Conservation (phyloP, 2,113 vertebrate species). For the Hyaena hyaena region DNA sequence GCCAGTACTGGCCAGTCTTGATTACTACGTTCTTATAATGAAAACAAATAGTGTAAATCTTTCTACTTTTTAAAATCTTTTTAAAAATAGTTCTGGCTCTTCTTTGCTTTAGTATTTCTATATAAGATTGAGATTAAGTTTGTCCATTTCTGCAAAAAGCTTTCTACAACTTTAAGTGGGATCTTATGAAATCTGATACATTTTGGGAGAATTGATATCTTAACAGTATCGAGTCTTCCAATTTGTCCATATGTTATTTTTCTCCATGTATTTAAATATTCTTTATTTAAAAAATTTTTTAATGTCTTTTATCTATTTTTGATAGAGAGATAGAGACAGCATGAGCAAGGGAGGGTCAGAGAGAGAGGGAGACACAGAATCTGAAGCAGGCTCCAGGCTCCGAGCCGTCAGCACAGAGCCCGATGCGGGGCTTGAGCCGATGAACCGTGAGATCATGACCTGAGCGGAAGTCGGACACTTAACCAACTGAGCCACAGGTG, state of each 20-base stretch:
- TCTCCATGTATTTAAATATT: neutral
- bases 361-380: too few relatives aligned
- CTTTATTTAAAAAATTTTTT: too few relatives aligned
- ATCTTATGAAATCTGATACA: neutral
- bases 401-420: too few relatives aligned
- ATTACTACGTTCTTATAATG: neutral
- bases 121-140: neutral
- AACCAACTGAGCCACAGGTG: too few relatives aligned
- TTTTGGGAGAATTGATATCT: neutral
- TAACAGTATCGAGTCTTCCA: neutral
- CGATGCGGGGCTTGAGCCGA: too few relatives aligned
- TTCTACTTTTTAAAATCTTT: neutral
- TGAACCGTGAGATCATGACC: too few relatives aligned
- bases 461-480: too few relatives aligned
- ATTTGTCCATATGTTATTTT: neutral
- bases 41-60: neutral
- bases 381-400: too few relatives aligned
- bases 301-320: too few relatives aligned
- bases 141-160: neutral
- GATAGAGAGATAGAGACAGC: too few relatives aligned
- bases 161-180: neutral
- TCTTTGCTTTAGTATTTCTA: neutral
- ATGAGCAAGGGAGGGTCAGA: too few relatives aligned
- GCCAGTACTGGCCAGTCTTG: rapidly evolving
- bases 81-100: neutral